These are phyloP conservation scores for Gambusia affinis DNA, from an alignment of 2,113 vertebrate genomes.

Conservation along the genomic window DNA sequence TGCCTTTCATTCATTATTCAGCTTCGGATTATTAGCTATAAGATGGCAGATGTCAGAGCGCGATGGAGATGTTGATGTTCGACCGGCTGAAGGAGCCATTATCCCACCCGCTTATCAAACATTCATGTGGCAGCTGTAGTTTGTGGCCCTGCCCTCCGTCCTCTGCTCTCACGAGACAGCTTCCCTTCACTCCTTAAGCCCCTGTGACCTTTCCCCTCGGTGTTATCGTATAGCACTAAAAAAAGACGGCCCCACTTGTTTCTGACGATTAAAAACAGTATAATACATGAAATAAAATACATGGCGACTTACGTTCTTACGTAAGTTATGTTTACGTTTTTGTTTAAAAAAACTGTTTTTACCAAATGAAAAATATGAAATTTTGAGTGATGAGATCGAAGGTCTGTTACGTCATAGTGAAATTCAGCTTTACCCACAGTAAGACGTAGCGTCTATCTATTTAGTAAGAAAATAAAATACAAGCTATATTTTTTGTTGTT, in stretches of 20 bases:
- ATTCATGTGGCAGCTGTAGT: constrained; percentile 95
- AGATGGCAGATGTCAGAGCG: constrained; percentile 93
- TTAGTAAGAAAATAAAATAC: too few species aligned
- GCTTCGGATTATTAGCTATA: constrained; percentile 85
- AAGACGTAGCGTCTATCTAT: too few species aligned
- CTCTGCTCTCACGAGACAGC: constrained; percentile 51
- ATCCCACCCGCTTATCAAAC: constrained; percentile 91
- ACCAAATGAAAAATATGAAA: not conserved
- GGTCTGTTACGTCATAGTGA: not conserved
- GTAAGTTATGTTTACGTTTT: not conserved
- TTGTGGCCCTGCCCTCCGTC: constrained; percentile 74
- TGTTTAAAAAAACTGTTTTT: too few species aligned
- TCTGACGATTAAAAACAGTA: not conserved
- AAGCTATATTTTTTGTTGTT: too few species aligned
- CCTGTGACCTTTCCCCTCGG: constrained; percentile 52
- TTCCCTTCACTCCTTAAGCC: constrained; percentile 41
- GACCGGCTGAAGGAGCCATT: constrained; percentile 89
- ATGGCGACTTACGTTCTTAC: not conserved
- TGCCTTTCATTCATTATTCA: constrained; percentile 84
- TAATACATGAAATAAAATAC: too few species aligned
- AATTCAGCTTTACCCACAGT: not conserved
- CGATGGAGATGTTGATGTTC: constrained; percentile 92
- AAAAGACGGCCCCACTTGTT: too few species aligned
- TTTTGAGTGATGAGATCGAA: not conserved
- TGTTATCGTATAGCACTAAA: constrained; percentile 38